phyloP scores from a whole-genome alignment of 64 coral and sea anemone genomes.

The Montipora capricornis region DNA sequence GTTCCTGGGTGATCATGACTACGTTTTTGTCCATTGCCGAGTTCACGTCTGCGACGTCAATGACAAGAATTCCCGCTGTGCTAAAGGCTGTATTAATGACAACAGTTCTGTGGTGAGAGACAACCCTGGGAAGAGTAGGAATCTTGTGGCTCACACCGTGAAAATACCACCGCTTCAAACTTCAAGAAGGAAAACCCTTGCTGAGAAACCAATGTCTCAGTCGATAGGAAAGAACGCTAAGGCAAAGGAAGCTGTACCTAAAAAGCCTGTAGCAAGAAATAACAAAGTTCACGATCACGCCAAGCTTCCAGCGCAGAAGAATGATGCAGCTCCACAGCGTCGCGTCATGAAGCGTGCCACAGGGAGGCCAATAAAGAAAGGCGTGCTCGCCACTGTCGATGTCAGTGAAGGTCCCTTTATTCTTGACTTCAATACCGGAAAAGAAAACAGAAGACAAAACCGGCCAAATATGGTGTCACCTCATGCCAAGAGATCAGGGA shows the following conservation, averaged over 20 bases:
- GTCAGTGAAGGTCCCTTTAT: conserved; percentile 55
- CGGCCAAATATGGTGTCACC: conserved; percentile 2
- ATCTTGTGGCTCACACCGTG: neutral
- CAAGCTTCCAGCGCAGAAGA: conserved; percentile 16
- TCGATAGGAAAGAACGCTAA: neutral
- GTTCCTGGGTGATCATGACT: conserved; percentile 84
- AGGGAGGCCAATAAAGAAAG: neutral
- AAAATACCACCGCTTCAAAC: neutral
- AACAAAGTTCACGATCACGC: neutral
- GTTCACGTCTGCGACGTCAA: conserved; percentile 80
- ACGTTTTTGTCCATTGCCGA: conserved; percentile 90
- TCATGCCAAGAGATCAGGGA: neutral
- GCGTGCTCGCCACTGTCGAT: neutral
- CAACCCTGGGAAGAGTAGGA: neutral
- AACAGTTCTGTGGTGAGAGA: neutral
- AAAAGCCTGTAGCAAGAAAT: neutral
- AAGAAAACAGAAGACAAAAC: neutral
- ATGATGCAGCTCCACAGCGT: conserved; percentile 16
- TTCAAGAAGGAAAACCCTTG: neutral
- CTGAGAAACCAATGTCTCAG: neutral
- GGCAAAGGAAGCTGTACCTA: neutral
- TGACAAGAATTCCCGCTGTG: conserved; percentile 81
- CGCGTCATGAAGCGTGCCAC: conserved; percentile 16
- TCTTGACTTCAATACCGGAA: neutral
- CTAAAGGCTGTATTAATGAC: conserved; percentile 66